Conservation (phyloP, 2,888 invertebrate genomes). For the Taenaris catops region DNA sequence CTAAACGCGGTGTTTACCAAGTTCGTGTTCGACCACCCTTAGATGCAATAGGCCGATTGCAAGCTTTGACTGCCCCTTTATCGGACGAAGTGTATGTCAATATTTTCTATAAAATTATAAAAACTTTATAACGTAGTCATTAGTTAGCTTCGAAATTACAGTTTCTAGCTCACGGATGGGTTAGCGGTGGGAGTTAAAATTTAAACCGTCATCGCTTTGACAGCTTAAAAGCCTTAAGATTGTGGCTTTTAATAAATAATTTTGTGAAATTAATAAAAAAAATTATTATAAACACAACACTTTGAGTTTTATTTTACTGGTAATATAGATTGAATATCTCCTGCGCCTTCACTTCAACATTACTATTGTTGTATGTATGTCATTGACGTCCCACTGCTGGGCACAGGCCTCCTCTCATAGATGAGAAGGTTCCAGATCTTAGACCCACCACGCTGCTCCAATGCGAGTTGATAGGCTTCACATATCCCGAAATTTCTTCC, state of each 20-base stretch:
- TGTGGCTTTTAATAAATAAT: slow-evolving; percentile 77
- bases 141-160: slow-evolving; percentile 69
- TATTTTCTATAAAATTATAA: slow-evolving; percentile 72
- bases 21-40: slow-evolving; percentile 25
- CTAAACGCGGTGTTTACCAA: slow-evolving; percentile 9
- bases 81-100: slow-evolving; percentile 57
- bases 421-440: no score
- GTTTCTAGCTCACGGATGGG: slow-evolving; percentile 56
- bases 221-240: slow-evolving; percentile 77
- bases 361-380: no score
- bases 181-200: slow-evolving; percentile 40
- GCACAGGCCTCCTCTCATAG: no score
- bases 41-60: slow-evolving; percentile 52
- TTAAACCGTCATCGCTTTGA: slow-evolving; percentile 64
- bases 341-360: no score
- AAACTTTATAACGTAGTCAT: slow-evolving; percentile 62
- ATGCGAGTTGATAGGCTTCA: no score
- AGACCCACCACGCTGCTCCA: no score
- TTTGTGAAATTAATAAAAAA: slow-evolving; percentile 80
- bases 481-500: no score
- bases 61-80: slow-evolving; percentile 67
- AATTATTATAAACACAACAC: slow-evolving; percentile 48
- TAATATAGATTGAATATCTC: no score
- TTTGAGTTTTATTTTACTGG: slow-evolving; percentile 24
- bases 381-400: no score